phyloP scores from a whole-genome alignment of 2,797 vertebrate species.

The Gymnocypris eckloni region DNA sequence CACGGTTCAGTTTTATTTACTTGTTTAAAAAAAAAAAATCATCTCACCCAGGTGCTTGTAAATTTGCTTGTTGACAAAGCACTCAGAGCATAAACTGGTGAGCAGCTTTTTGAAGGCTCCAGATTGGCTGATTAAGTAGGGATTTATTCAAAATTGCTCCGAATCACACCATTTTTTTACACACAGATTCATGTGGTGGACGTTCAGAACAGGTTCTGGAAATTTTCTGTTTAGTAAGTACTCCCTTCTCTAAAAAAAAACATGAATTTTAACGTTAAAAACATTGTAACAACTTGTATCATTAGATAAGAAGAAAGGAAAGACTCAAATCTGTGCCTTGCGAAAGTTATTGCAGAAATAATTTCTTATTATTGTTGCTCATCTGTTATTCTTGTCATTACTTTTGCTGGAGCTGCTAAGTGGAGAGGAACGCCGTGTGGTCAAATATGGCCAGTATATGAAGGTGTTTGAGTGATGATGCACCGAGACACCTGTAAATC shows the following conservation, averaged over 20 bases:
- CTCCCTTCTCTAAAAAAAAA: neutral
- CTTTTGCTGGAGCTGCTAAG: slow-evolving; percentile 34
- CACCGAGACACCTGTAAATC: slow-evolving; percentile 60
- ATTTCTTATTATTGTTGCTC: slow-evolving; percentile 28
- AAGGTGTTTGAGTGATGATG: slow-evolving; percentile 61
- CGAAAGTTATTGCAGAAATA: slow-evolving; percentile 21
- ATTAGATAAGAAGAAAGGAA: neutral
- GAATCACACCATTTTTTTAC: slow-evolving; percentile 30
- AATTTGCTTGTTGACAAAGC: slow-evolving; percentile 53
- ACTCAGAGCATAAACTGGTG: slow-evolving; percentile 45
- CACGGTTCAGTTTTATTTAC: slow-evolving; percentile 55
- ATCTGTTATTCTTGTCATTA: slow-evolving; percentile 27
- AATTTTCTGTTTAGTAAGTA: neutral
- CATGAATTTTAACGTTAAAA: neutral
- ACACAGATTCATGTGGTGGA: neutral
- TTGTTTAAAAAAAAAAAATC: slow-evolving; percentile 1
- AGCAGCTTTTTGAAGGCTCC: slow-evolving; percentile 48
- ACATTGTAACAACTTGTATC: neutral
- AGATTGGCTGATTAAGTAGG: slow-evolving; percentile 52
- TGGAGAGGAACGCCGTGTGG: slow-evolving; percentile 28
- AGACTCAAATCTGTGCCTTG: neutral
- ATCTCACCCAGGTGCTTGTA: slow-evolving; percentile 61
- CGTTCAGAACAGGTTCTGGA: neutral
- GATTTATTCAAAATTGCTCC: slow-evolving; percentile 52
- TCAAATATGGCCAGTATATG: slow-evolving; percentile 51